Evolutionary conservation across 2,797 vertebrate genomes (phyloP), one percentile per base, ranked within the genome.

Genomic region (Steatocranus sp.): DNA sequence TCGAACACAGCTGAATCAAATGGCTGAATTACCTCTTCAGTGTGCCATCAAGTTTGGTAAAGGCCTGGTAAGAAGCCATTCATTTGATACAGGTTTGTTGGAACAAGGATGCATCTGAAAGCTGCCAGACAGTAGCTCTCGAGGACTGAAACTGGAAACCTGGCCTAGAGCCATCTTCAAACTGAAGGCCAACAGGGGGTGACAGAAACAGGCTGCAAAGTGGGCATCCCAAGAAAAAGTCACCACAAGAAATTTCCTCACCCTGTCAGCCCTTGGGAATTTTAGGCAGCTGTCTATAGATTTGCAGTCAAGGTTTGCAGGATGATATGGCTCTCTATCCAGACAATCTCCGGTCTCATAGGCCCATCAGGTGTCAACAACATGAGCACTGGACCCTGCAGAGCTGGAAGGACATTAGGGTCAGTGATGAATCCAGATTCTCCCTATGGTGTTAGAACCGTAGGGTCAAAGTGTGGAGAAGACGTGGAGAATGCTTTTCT

Each of bases 321-420:
- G 2, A 58, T 32, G 5, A 58, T 32, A 58, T 58, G 54, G 9
- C 27, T 58, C 15, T 58, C 15, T 58, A 58, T 32, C 27, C 9
- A 32, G 17, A 32, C 9, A 18, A n/a, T 11, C 1, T 58, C 27
- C 1, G 0, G 54, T 58, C 0, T 58, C 54, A 58, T 3, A n/a
- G 27, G 2, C 17, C 27, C 27, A 58, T 58, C 27, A 11, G 54
- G 27, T 58, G 54, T 58, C 6, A 0, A 2, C 54, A 58, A 32
- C 54, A 3, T 32, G 9, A 32, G 54, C 27, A 32, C 27, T 32
- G 54, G 27, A 58, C 0, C 27, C 9, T n/a, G n/a, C n/a, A n/a
- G n/a, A n/a, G n/a, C n/a, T n/a, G n/a, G n/a, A n/a, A n/a, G n/a
- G n/a, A 38, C 4, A 38, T 11, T 38, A 5, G 36, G 36, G 36